Evolutionary conservation across 2,888 invertebrate species (phyloP).

Genomic region (Diadegma fenestrale): DNA sequence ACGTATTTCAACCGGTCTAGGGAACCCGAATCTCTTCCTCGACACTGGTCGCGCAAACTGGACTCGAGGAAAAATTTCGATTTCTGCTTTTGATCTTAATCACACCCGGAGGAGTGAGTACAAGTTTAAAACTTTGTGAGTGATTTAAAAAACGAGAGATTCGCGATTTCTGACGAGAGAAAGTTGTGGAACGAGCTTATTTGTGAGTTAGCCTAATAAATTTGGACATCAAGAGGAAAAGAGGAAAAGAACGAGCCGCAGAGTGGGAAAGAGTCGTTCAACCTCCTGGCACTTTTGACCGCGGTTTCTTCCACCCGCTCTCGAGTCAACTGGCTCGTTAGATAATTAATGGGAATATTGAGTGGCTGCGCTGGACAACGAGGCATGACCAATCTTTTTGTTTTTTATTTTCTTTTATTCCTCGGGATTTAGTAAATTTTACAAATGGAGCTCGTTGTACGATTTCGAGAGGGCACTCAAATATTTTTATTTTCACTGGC

Average conservation of each 20-base stretch:
- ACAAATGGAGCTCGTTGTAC: neutral
- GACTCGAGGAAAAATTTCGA: constrained; percentile 12
- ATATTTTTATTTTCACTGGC: constrained; percentile 12
- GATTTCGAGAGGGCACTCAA: neutral
- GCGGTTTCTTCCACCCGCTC: constrained; percentile 46
- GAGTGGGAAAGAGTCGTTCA: constrained; percentile 1
- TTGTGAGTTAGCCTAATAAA: constrained; percentile 41
- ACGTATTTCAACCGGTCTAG: neutral
- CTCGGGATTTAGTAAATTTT: neutral
- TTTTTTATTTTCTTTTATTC: constrained; percentile 13
- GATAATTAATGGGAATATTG: constrained; percentile 65
- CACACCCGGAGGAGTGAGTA: constrained; percentile 32
- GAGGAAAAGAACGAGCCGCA: neutral
- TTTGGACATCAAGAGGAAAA: neutral
- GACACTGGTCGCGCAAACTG: neutral
- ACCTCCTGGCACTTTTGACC: constrained; percentile 55
- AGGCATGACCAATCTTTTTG: constrained; percentile 60
- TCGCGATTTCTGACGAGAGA: constrained; percentile 63
- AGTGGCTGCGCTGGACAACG: constrained; percentile 49
- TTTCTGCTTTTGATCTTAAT: constrained; percentile 17
- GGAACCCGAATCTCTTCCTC: neutral
- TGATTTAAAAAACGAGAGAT: constrained; percentile 24
- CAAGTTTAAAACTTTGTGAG: neutral
- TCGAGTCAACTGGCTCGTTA: constrained; percentile 47
- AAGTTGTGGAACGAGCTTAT: constrained; percentile 64